Evolutionary conservation across 2,113 vertebrate species (phyloP), one percentile per base, ranked within the genome.

Genomic region (Sclerurus mexicanus): DNA sequence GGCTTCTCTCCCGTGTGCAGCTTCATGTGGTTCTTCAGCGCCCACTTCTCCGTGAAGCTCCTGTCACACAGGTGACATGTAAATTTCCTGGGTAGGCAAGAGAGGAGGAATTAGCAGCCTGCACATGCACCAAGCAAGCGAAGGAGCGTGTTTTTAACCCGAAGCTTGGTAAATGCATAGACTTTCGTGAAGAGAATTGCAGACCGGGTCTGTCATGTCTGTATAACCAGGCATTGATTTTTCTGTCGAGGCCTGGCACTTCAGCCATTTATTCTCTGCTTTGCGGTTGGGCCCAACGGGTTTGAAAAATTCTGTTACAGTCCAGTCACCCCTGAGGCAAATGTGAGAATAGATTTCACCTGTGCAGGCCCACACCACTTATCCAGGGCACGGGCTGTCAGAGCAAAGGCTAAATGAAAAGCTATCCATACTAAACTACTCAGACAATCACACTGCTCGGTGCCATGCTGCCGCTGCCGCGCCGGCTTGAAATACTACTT

Each of bases 201-300:
- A 97, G 98, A 93, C 98, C 94, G 68, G 97, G 97, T 97, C 98
- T 99, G 99, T 99, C 99, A 99, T 98, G 99, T 99, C 99, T 99
- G 99, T 99, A 99, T 99, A 99, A 99, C 99, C 99, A 99, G 98
- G 98, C 99, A 99, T 99, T 99, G 99, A 99, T 99, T 99, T 99
- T 99, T 99, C 99, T 99, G 99, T 99, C 99, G 97, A 98, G 99
- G 98, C 97, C 98, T 98, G 98, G 99, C 99, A 99, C 99, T 99
- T 99, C 98, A 98, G 98, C 99, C 99, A 99, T 99, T 99, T 99
- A 99, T 99, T 99, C 99, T 99, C 98, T 98, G 99, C 99, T 99
- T 99, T 99, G 99, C 98, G 99, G 99, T 99, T 98, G 98, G 98
- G 98, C 99, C 99, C 99, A 98, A 98, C 98, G 98, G 99, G 99